phyloP scores from a whole-genome alignment of 2,797 vertebrate genomes.

The Denticeps clupeoides region DNA sequence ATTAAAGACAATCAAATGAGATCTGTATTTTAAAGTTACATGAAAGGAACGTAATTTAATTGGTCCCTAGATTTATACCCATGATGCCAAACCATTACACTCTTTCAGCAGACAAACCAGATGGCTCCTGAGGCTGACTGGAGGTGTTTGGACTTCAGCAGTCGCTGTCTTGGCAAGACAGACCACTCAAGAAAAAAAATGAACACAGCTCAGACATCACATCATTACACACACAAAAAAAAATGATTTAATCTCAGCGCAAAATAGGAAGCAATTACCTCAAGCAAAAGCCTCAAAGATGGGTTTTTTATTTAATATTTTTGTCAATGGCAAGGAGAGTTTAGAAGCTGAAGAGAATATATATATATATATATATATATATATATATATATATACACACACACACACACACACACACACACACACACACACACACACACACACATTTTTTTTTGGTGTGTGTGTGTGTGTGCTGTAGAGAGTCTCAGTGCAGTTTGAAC shows the following conservation, averaged over 20 bases:
- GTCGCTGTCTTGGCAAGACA: constrained; percentile 1
- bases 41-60: not conserved
- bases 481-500: too few relatives aligned
- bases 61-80: not conserved
- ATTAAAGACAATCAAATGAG: not conserved
- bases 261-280: not conserved
- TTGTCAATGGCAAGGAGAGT: too few relatives aligned
- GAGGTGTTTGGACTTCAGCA: not conserved
- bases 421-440: constrained; percentile 3
- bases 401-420: constrained; percentile 5
- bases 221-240: not conserved
- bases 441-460: too few relatives aligned
- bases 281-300: too few relatives aligned
- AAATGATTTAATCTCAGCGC: not conserved
- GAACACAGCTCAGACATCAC: constrained; percentile 1
- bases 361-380: not conserved
- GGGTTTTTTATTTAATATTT: too few relatives aligned
- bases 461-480: too few relatives aligned
- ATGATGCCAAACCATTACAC: not conserved
- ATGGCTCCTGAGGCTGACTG: constrained; percentile 17
- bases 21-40: too few relatives aligned
- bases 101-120: constrained; percentile 13
- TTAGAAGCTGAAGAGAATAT: not conserved
- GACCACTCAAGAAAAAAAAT: not conserved
- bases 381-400: not conserved